Evolutionary conservation across 2,113 vertebrate species (phyloP).

Genomic region (Phrynocephalus versicolor): DNA sequence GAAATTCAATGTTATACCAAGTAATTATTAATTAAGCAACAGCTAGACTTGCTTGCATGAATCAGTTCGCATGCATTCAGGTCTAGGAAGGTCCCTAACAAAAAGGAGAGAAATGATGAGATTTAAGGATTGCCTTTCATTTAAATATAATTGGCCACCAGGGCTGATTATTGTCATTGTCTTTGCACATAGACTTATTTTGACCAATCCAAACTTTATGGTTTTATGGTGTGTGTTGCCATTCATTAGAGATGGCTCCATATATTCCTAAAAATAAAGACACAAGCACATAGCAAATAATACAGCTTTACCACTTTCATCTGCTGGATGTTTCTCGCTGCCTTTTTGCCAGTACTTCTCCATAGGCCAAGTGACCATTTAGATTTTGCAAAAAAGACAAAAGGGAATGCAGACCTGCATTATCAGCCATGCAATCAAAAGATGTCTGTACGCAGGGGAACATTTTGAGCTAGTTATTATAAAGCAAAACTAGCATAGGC

Average conservation of each 20-base stretch:
- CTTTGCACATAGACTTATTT: neutral
- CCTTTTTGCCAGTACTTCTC: neutral
- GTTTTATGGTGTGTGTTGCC: neutral
- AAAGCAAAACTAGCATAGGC: no score
- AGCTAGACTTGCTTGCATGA: constrained; percentile 23
- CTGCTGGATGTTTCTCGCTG: no score
- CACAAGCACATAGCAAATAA: no score
- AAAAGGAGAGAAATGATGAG: neutral
- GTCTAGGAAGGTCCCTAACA: neutral
- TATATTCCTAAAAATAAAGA: no score
- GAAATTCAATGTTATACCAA: constrained; percentile 41
- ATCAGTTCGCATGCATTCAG: constrained; percentile 34
- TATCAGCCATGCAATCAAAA: neutral
- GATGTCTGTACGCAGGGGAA: neutral
- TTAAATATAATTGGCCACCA: neutral
- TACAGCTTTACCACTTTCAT: neutral
- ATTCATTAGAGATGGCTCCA: neutral
- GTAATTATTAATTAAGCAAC: constrained; percentile 49
- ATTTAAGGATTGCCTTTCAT: neutral
- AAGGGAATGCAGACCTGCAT: neutral
- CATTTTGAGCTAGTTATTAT: neutral
- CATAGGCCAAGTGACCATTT: neutral
- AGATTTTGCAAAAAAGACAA: neutral
- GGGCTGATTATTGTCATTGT: neutral
- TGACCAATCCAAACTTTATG: no score